Percentiles rank a stretch among this genome's conserved stretches.
Conservation (phyloP, 2,113 vertebrate species). For the Cyanoliseus patagonus region DNA sequence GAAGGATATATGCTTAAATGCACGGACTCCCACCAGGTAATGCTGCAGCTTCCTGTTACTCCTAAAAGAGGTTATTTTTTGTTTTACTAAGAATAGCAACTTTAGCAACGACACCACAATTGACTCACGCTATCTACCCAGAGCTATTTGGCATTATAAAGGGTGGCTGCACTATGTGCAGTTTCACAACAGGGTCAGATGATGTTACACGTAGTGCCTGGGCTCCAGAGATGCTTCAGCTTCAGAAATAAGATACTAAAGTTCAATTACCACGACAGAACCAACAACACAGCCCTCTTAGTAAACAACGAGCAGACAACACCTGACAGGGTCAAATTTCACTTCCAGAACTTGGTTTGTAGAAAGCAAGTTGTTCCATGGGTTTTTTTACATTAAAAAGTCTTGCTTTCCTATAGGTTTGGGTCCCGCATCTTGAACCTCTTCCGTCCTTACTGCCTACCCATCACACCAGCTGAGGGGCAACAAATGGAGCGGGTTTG, state of each 20-base stretch:
- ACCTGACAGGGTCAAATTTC: neutral
- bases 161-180: neutral
- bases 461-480: fast-evolving
- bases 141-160: neutral
- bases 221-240: neutral
- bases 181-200: neutral
- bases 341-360: neutral
- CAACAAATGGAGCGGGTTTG: neutral
- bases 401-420: neutral
- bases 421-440: neutral
- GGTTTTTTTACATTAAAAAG: neutral
- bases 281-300: neutral
- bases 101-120: neutral
- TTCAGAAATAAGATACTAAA: neutral
- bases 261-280: neutral
- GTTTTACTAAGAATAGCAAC: neutral
- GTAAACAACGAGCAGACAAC: fast-evolving
- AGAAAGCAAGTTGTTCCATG: neutral
- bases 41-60: neutral
- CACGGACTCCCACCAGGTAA: neutral
- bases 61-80: neutral
- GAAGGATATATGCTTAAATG: neutral
- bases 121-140: neutral
- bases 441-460: no score
- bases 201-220: fast-evolving